Conservation (phyloP, 2,113 vertebrate genomes). For the Mohoua ochrocephala region DNA sequence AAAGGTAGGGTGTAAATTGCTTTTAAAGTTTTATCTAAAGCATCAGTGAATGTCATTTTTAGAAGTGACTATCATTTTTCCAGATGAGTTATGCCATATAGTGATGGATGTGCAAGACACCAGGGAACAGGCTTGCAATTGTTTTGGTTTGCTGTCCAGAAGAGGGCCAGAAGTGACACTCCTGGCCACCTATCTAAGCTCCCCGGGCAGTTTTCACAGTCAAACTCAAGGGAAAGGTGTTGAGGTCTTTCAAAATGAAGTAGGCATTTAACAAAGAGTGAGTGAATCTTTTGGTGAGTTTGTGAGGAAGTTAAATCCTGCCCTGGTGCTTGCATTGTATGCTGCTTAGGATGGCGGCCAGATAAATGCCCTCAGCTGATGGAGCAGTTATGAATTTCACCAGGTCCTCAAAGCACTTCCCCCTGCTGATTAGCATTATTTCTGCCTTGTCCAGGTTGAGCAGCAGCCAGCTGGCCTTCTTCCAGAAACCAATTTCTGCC, state of each 20-base stretch:
- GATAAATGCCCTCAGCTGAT: neutral
- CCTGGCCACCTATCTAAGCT: neutral
- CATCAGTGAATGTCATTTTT: neutral
- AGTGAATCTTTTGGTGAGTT: neutral
- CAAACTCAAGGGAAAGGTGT: neutral
- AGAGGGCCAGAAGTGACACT: neutral
- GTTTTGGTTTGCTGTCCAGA: neutral
- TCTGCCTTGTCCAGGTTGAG: conserved; percentile 41
- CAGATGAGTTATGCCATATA: neutral
- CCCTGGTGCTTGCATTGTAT: neutral
- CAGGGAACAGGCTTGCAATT: neutral
- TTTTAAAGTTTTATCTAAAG: neutral
- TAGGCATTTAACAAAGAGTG: neutral
- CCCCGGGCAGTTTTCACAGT: neutral
- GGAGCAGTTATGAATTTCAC: conserved; percentile 8
- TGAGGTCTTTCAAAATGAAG: neutral
- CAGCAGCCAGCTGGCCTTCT: conserved; percentile 44
- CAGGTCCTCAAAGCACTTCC: conserved; percentile 1
- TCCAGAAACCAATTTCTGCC: conserved; percentile 38
- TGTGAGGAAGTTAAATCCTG: neutral
- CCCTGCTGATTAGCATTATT: neutral
- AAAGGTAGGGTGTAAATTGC: neutral
- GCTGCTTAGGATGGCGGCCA: neutral
- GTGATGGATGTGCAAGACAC: neutral
- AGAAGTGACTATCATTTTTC: neutral